Evolutionary conservation across 1,140 invertebrate genomes (phyloP).

Genomic region (Hetaerina americana): DNA sequence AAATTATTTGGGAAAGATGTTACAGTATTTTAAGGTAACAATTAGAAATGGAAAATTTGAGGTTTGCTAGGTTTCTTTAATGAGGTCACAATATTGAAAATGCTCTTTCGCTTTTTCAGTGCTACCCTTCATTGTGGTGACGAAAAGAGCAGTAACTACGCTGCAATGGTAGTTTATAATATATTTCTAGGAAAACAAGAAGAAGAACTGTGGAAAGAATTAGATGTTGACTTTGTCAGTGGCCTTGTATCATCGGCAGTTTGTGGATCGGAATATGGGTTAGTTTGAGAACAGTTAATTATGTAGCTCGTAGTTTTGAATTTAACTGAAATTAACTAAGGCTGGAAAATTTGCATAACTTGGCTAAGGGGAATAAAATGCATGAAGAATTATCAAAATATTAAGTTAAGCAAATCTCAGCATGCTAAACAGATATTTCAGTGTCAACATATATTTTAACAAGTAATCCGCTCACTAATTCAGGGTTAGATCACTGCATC

Average conservation of each 20-base stretch:
- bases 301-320: too few relatives aligned
- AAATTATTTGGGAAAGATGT: not conserved
- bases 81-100: not conserved
- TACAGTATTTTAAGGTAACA: not conserved
- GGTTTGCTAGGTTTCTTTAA: not conserved
- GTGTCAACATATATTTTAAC: too few relatives aligned
- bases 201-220: not conserved
- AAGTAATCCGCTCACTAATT: too few relatives aligned
- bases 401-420: too few relatives aligned
- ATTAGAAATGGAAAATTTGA: not conserved
- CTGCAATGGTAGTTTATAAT: constrained; percentile 18
- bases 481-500: too few relatives aligned
- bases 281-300: too few relatives aligned
- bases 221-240: constrained; percentile 19
- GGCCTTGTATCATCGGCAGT: constrained; percentile 1
- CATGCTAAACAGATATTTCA: too few relatives aligned
- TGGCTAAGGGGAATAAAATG: too few relatives aligned
- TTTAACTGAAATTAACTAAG: too few relatives aligned
- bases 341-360: too few relatives aligned
- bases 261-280: constrained; percentile 15
- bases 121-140: constrained; percentile 11
- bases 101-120: not conserved
- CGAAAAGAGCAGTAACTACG: constrained; percentile 14
- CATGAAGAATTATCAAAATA: too few relatives aligned
- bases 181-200: constrained; percentile 10